Base-by-base conservation (phyloP, 2,113 vertebrate genomes). In the Halcyon malimbica region DNA sequence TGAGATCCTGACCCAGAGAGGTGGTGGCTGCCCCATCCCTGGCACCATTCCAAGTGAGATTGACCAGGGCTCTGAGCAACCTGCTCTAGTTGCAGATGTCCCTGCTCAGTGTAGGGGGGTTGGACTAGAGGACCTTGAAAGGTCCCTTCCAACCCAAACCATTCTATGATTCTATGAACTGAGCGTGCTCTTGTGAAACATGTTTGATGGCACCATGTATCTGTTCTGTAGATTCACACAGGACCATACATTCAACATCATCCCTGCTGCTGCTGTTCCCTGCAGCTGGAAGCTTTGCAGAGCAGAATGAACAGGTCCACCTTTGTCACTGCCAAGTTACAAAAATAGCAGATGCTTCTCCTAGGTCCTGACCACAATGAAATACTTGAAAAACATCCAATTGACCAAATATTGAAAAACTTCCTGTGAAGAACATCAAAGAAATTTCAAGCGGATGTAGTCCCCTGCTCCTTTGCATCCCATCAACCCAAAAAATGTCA, bases 401-500 rank as follows among this genome's bases (percentile, higher is more conserved):
- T 15, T 62, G 90, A 67, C 51, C 64, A 83, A 84, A 83, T 54
- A 64, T 17, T 59, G 44, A 92, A 94, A 93, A 93, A 59, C 35
- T 83, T 90, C 62, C 80, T 77, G 79, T 56, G 67, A 41, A 51
- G n/a, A 94, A 53, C 80, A 87, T 94, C 73, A 94, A 94, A 85
- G 42, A 87, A 79, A 69, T 57, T 81, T 94, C 53, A 77, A 70
- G 73, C 0, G 3, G 78, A 82, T 91, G 60, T 46, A 68, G 67
- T 93, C 31, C 77, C 68, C 29, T 69, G 80, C 63, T 82, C 89
- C 46, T 77, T n/a, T 83, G 62, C 59, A 68, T 89, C 60, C 76
- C 62, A 67, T 85, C 89, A 75, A 75, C 79, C 50, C 17, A 92
- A 83, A 83, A 87, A 65, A 75, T 16, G 44, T 82, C 62, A 69